phyloP scores from a whole-genome alignment of 2,797 vertebrate species.

The Trematomus bernacchii region DNA sequence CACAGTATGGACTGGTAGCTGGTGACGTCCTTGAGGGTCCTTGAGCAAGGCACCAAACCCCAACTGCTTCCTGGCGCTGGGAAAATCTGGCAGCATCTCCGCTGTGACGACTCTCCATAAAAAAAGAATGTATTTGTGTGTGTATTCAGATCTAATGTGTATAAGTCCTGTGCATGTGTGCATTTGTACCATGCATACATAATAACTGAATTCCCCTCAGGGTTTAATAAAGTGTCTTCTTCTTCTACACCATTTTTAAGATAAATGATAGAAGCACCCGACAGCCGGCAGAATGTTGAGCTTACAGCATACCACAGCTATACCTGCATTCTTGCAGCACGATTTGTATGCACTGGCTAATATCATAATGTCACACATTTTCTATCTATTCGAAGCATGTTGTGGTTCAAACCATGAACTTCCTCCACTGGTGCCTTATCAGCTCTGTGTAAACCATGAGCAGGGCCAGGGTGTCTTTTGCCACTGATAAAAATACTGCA shows the following conservation, averaged over 20 bases:
- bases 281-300: background rate
- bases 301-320: background rate
- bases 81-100: too few species aligned
- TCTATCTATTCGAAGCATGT: background rate
- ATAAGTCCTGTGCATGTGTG: too few species aligned
- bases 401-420: constrained; percentile 18
- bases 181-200: too few species aligned
- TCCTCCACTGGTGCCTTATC: constrained; percentile 24
- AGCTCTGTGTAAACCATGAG: constrained; percentile 44
- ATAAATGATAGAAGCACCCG: background rate
- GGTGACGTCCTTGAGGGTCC: too few species aligned
- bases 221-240: too few species aligned
- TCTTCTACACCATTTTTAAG: background rate
- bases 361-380: background rate
- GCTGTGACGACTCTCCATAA: too few species aligned
- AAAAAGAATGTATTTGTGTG: too few species aligned
- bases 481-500: constrained; percentile 73
- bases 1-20: too few species aligned
- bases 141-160: too few species aligned
- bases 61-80: too few species aligned
- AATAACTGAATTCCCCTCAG: too few species aligned
- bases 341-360: background rate
- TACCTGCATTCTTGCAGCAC: background rate
- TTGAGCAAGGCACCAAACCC: too few species aligned
- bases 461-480: constrained; percentile 49